Conservation (phyloP, 2,113 vertebrate species). For the Myotis brandtii region DNA sequence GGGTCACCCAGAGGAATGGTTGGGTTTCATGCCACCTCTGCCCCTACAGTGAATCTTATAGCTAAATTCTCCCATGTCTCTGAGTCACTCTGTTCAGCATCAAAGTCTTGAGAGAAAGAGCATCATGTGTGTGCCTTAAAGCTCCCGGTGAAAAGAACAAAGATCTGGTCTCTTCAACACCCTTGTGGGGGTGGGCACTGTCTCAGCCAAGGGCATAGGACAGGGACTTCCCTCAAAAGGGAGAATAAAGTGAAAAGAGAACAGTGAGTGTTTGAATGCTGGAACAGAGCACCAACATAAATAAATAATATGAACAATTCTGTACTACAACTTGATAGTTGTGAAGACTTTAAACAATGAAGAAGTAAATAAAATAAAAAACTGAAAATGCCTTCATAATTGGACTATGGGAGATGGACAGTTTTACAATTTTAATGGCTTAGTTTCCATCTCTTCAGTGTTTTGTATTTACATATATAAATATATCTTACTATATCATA, state of each 20-base stretch:
- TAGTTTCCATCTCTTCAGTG: not conserved
- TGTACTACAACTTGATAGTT: not conserved
- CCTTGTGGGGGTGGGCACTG: rapidly evolving
- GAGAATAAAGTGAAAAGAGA: not conserved
- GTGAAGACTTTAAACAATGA: not conserved
- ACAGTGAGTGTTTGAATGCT: not conserved
- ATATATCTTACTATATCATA: not conserved
- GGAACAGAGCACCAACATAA: too few species aligned
- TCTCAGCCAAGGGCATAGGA: not conserved
- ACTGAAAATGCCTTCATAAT: not conserved
- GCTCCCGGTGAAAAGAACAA: not conserved
- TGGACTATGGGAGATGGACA: not conserved
- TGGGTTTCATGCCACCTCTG: not conserved
- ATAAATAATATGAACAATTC: not conserved
- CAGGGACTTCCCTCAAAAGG: not conserved
- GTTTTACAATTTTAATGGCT: not conserved
- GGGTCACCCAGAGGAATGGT: rapidly evolving
- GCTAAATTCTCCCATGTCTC: not conserved
- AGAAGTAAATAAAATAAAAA: not conserved
- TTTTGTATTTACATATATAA: not conserved
- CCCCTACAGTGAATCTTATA: not conserved
- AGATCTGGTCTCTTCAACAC: too few species aligned
- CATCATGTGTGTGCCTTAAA: rapidly evolving
- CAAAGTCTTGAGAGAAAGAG: not conserved
- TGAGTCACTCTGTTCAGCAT: not conserved